Percentiles rank a stretch among this genome's conserved stretches.
phyloP scores from a whole-genome alignment of 2,113 vertebrate genomes.

The Cottus gobio region DNA sequence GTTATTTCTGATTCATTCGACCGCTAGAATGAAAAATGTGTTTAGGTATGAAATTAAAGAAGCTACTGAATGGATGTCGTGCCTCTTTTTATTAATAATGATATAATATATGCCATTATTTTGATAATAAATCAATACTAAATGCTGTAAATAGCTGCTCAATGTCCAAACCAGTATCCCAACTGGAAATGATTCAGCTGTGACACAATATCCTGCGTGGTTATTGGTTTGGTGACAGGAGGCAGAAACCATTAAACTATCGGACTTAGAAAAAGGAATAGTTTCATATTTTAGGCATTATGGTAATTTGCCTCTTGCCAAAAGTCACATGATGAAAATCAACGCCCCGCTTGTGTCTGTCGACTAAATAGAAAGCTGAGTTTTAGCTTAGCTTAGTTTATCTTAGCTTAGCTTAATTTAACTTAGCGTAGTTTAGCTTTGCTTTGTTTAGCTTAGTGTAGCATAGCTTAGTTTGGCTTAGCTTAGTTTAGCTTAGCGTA shows the following conservation, averaged over 20 bases:
- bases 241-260: background rate
- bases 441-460: background rate
- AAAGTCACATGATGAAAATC: background rate
- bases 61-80: background rate
- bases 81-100: background rate
- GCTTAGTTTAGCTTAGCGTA: background rate
- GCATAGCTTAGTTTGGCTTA: no score
- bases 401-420: background rate
- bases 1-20: slow-evolving; percentile 7
- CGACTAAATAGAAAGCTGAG: no score
- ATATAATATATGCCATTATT: no score
- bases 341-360: background rate
- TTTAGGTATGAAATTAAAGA: background rate
- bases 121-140: background rate
- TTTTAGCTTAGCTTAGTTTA: background rate
- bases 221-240: background rate
- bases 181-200: background rate
- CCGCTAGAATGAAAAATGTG: background rate
- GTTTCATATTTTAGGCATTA: no score
- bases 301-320: background rate
- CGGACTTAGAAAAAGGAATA: background rate
- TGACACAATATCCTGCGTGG: background rate
- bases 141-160: background rate
- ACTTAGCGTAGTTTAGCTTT: background rate
- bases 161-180: background rate